A percentile compares a stretch with the other conserved stretches of the same genome.
Evolutionary conservation across 2,113 vertebrate species (phyloP).

Genomic region (Megaleporinus macrocephalus): DNA sequence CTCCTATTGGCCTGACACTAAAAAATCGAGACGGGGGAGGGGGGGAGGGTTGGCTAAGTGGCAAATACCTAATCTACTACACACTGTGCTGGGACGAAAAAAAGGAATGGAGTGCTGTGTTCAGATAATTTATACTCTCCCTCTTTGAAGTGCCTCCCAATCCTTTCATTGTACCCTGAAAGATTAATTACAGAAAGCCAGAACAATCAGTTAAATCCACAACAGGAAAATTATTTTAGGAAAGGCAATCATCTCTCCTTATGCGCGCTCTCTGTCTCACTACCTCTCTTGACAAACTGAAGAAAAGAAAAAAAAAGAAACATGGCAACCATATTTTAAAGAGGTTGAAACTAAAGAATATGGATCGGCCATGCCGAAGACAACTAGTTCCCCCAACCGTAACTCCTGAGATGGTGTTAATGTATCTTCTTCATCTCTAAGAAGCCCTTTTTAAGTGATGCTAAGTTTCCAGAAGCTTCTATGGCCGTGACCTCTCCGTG

Average conservation of each 20-base stretch:
- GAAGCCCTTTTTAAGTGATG: neutral
- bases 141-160: slow-evolving; percentile 79
- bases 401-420: neutral
- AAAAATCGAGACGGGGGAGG: slow-evolving; percentile 13
- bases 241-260: slow-evolving; percentile 67
- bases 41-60: slow-evolving; percentile 61
- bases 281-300: slow-evolving; percentile 53
- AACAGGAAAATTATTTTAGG: slow-evolving; percentile 80
- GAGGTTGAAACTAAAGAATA: neutral
- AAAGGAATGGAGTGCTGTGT: slow-evolving; percentile 68
- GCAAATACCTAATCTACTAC: slow-evolving; percentile 68
- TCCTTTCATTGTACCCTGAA: slow-evolving; percentile 75
- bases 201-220: slow-evolving; percentile 81
- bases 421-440: neutral
- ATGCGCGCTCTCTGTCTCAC: slow-evolving; percentile 38
- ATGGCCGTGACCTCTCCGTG: slow-evolving; percentile 44
- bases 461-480: slow-evolving; percentile 32
- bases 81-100: slow-evolving; percentile 66
- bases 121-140: slow-evolving; percentile 71
- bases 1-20: slow-evolving; percentile 59
- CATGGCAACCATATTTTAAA: slow-evolving; percentile 9
- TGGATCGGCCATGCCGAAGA: neutral
- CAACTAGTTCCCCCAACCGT: neutral
- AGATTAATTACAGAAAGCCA: slow-evolving; percentile 81
- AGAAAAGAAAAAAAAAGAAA: slow-evolving; percentile 33